Evolutionary conservation across 2,113 vertebrate species (phyloP), one percentile per base, ranked within the genome.

Genomic region (Poeciliopsis occidentalis): DNA sequence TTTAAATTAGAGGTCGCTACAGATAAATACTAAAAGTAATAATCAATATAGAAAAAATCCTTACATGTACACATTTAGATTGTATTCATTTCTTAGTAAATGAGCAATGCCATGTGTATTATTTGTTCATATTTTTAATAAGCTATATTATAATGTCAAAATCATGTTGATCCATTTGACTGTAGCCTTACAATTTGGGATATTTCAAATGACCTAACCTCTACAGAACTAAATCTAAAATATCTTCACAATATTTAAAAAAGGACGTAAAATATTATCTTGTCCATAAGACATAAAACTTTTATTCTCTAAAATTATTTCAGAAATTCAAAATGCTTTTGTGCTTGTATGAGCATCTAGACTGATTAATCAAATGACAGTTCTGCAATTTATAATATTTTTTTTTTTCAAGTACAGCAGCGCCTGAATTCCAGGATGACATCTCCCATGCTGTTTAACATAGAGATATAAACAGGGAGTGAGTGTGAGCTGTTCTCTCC

Each of bases 401-500:
- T 41, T 2, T 39, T 47, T 6, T 41, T 75, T 60, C 72, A 39
- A 69, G 8, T 41, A 12, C 6, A 60, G 19, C 51, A 57, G 54
- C 47, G 51, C 65, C 51, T 60, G n/a, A 41, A 88, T 90, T 86
- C 85, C 83, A 51, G 0, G 71, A 4, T 75, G 82, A 73, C 72
- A 81, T 79, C 12, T 66, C 63, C 69, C 26, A 31, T 29, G 78
- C 61, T 82, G 60, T 64, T 69, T 64, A 41, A 44, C 39, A 27
- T 1, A 71, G 37, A 71, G 62, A 68, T 29, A 63, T 92, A 91
- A 89, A 91, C 90, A 81, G 47, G 51, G 62, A 0, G 27, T 4
- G 79, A 73, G 67, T 30, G 75, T 39, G 29, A 8, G 66, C 72
- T 61, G 64, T 65, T 70, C 61, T 88, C 32, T 88, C 92, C 92